Conservation (phyloP, 2,113 vertebrate species). For the Diadophis punctatus region DNA sequence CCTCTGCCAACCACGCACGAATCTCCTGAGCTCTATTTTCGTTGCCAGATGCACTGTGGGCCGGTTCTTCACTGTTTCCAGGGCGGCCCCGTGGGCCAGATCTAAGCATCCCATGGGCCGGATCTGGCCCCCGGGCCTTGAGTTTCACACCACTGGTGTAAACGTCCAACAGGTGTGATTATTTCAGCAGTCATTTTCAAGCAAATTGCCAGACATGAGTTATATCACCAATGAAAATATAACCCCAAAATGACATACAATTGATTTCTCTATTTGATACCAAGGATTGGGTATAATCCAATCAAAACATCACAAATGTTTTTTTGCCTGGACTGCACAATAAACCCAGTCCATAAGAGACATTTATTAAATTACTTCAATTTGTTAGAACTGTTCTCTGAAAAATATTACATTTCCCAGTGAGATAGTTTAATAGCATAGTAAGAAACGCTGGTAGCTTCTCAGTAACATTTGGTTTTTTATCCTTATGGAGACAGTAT, state of each 20-base stretch:
- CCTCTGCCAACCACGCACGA: no score
- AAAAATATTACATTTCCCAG: background rate
- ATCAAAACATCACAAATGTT: background rate
- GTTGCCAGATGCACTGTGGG: no score
- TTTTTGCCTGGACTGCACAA: background rate
- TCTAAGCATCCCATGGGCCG: no score
- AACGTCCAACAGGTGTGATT: background rate
- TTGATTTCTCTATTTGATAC: fast-evolving
- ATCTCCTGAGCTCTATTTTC: no score
- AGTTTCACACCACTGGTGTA: no score
- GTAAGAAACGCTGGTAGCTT: background rate
- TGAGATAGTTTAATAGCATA: background rate
- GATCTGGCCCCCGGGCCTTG: no score
- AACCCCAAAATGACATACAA: background rate
- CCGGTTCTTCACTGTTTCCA: no score
- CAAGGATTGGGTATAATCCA: fast-evolving
- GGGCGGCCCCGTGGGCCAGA: no score
- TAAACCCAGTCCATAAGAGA: background rate
- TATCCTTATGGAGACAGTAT: constrained; percentile 10
- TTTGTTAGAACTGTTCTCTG: background rate
- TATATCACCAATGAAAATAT: constrained; percentile 10
- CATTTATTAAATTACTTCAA: background rate
- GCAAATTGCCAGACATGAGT: background rate
- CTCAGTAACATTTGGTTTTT: background rate
- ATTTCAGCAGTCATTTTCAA: background rate